A percentile compares a stretch with the other conserved stretches of the same genome.
phyloP scores from a whole-genome alignment of 2,888 invertebrate species.

The Heliothis peltigera region DNA sequence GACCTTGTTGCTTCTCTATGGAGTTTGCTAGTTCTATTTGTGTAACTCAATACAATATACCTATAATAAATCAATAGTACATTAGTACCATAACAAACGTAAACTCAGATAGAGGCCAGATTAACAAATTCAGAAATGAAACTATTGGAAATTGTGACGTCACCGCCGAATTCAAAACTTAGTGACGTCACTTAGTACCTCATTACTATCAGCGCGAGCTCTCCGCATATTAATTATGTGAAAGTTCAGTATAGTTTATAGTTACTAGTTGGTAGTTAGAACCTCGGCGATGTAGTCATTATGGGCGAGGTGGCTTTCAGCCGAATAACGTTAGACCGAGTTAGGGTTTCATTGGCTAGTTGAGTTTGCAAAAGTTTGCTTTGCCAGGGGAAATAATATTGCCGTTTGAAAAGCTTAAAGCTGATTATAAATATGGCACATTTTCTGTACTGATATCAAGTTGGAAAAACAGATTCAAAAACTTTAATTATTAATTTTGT shows the following conservation, averaged over 20 bases:
- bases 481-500: too few species aligned
- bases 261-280: slow-evolving; percentile 39
- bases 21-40: background rate
- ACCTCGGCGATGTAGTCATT: slow-evolving; percentile 28
- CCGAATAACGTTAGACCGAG: slow-evolving; percentile 32
- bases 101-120: slow-evolving; percentile 7
- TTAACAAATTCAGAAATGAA: slow-evolving; percentile 21
- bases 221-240: slow-evolving; percentile 55
- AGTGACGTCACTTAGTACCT: slow-evolving; percentile 56
- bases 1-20: background rate
- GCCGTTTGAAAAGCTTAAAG: background rate
- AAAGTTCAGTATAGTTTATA: slow-evolving; percentile 48
- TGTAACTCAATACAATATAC: too few species aligned
- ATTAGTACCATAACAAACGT: too few species aligned
- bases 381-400: background rate
- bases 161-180: slow-evolving; percentile 32
- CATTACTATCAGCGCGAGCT: slow-evolving; percentile 55
- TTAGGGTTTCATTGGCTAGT: slow-evolving; percentile 39
- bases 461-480: too few species aligned
- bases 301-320: slow-evolving; percentile 30
- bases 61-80: too few species aligned
- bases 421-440: background rate
- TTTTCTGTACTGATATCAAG: background rate
- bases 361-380: slow-evolving; percentile 25
- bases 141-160: slow-evolving; percentile 9